Conservation (phyloP, 2,888 invertebrate genomes). For the Napeogenes sylphis region DNA sequence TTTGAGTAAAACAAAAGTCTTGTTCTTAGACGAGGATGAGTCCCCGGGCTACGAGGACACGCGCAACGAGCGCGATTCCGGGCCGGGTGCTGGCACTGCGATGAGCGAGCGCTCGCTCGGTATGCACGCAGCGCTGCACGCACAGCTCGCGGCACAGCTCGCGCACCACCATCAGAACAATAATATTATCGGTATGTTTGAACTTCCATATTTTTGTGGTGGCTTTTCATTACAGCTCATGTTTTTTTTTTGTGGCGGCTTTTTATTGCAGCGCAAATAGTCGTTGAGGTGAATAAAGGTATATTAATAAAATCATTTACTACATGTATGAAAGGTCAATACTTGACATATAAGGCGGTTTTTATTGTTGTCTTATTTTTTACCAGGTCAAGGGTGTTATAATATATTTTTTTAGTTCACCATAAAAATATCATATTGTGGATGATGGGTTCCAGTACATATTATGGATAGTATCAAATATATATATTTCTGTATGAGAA, state of each 20-base stretch:
- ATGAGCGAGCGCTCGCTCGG: conserved; percentile 46
- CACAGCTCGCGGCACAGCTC: conserved; percentile 79
- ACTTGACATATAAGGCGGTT: too few species aligned
- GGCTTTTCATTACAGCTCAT: neutral
- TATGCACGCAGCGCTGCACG: conserved; percentile 76
- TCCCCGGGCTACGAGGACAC: conserved; percentile 70
- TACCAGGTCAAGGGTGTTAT: too few species aligned
- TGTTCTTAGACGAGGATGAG: conserved; percentile 68
- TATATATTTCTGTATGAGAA: too few species aligned
- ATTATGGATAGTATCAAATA: too few species aligned
- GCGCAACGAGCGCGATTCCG: conserved; percentile 44
- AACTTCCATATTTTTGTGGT: neutral
- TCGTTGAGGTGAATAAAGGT: too few species aligned
- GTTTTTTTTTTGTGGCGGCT: neutral
- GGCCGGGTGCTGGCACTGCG: conserved; percentile 47
- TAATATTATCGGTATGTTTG: conserved; percentile 71
- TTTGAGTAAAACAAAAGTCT: neutral
- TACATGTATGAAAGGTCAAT: too few species aligned
- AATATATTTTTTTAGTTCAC: too few species aligned
- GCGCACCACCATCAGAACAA: conserved; percentile 79
- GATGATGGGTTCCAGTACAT: too few species aligned
- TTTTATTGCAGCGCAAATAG: too few species aligned
- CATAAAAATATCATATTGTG: too few species aligned
- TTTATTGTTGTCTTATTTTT: too few species aligned
- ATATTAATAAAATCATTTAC: too few species aligned